Percentiles rank a stretch among this genome's conserved stretches.
Conservation (phyloP, 2,888 invertebrate genomes). For the Ernsta delagoae region DNA sequence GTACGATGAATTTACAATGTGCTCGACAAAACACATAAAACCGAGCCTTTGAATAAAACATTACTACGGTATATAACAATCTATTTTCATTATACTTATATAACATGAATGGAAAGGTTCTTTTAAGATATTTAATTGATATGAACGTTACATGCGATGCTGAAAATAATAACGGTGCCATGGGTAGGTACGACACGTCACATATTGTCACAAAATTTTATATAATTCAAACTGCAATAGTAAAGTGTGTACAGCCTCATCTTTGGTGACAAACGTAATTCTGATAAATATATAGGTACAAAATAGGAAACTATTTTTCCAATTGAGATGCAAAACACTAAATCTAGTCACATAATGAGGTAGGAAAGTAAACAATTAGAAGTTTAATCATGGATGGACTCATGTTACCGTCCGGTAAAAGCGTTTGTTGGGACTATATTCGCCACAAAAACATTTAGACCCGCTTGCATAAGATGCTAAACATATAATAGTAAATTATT, state of each 20-base stretch:
- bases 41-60: slow-evolving; percentile 64
- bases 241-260: slow-evolving; percentile 67
- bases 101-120: slow-evolving; percentile 44
- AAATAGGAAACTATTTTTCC: slow-evolving; percentile 50
- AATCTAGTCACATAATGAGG: slow-evolving; percentile 78
- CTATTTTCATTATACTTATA: slow-evolving; percentile 70
- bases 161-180: slow-evolving; percentile 41
- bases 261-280: slow-evolving; percentile 72
- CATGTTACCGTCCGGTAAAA: slow-evolving; percentile 37
- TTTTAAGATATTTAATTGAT: slow-evolving; percentile 67
- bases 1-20: slow-evolving; percentile 59
- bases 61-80: slow-evolving; percentile 53
- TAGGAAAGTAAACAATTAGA: slow-evolving; percentile 74
- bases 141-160: slow-evolving; percentile 59
- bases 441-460: background rate
- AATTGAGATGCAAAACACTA: slow-evolving; percentile 60
- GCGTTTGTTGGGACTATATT: slow-evolving; percentile 21
- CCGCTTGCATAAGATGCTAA: no score
- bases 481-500: no score
- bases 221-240: slow-evolving; percentile 52
- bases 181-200: slow-evolving; percentile 37
- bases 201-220: slow-evolving; percentile 42
- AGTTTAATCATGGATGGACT: slow-evolving; percentile 62
- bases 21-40: slow-evolving; percentile 52
- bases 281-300: no score